Conservation (phyloP, 2,888 invertebrate species). For the Lordiphosa fenestrarum region DNA sequence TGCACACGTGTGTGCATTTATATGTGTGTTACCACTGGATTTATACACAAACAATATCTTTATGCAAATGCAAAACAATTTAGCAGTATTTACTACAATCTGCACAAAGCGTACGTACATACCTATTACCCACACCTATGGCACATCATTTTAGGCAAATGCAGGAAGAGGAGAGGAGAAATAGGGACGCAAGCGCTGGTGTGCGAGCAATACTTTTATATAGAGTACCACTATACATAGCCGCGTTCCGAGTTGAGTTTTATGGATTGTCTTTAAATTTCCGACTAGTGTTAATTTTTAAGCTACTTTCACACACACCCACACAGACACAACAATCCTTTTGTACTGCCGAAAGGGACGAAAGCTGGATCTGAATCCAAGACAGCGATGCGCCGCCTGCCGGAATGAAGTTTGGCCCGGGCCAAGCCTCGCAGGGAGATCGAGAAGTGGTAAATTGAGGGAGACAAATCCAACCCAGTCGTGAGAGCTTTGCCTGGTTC, state of each 20-base stretch:
- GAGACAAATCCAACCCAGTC: too few relatives aligned
- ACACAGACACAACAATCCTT: conserved; percentile 5
- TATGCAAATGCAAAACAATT: conserved; percentile 12
- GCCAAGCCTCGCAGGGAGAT: too few relatives aligned
- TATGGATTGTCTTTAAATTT: conserved; percentile 43
- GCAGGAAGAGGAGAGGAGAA: conserved; percentile 1
- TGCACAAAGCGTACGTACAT: conserved; percentile 18
- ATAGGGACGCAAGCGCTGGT: too few relatives aligned
- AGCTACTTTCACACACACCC: conserved; percentile 4
- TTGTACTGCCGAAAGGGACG: conserved; percentile 4
- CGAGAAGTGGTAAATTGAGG: background rate
- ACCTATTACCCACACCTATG: conserved; percentile 3
- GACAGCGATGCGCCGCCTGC: too few relatives aligned
- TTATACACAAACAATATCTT: conserved; percentile 16
- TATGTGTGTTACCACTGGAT: conserved; percentile 16
- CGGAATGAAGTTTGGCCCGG: too few relatives aligned
- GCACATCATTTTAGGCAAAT: background rate
- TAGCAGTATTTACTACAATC: conserved; percentile 17
- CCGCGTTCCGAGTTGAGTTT: conserved; percentile 2
- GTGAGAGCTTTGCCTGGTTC: too few relatives aligned
- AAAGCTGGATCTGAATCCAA: too few relatives aligned
- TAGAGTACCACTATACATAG: too few relatives aligned
- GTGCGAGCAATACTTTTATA: too few relatives aligned
- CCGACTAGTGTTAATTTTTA: conserved; percentile 17
- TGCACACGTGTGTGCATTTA: conserved; percentile 9